phyloP scores from a whole-genome alignment of 2,113 vertebrate species.

The Butorides virescens region DNA sequence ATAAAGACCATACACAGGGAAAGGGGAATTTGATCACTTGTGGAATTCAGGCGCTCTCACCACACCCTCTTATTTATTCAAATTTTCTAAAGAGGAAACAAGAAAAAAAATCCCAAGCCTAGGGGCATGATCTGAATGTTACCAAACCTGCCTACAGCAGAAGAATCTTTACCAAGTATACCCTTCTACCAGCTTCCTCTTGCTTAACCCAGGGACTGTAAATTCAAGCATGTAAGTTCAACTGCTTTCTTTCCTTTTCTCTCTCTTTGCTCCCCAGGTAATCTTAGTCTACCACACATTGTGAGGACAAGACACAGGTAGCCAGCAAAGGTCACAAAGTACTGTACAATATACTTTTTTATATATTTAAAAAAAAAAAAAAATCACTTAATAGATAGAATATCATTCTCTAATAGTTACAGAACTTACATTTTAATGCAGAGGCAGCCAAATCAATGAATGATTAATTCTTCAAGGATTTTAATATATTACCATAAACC shows the following conservation, averaged over 20 bases:
- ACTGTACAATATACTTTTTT: neutral
- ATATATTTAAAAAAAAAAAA: neutral
- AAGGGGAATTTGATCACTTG: constrained; percentile 6
- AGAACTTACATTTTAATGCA: neutral
- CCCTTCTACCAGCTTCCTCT: neutral
- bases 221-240: neutral
- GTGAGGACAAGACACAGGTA: neutral
- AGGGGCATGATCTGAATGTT: neutral
- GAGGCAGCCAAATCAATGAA: neutral
- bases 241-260: neutral
- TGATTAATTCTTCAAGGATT: neutral
- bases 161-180: neutral
- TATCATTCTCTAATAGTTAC: neutral
- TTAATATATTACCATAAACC: neutral
- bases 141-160: constrained; percentile 17
- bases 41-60: neutral
- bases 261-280: neutral
- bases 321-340: neutral
- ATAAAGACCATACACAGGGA: neutral
- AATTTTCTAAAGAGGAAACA: constrained; percentile 47
- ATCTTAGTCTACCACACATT: neutral
- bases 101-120: constrained; percentile 41
- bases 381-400: neutral
- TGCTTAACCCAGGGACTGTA: neutral
- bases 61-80: constrained; percentile 54